Base-by-base conservation (phyloP, 2,113 vertebrate genomes). In the Pan paniscus region DNA sequence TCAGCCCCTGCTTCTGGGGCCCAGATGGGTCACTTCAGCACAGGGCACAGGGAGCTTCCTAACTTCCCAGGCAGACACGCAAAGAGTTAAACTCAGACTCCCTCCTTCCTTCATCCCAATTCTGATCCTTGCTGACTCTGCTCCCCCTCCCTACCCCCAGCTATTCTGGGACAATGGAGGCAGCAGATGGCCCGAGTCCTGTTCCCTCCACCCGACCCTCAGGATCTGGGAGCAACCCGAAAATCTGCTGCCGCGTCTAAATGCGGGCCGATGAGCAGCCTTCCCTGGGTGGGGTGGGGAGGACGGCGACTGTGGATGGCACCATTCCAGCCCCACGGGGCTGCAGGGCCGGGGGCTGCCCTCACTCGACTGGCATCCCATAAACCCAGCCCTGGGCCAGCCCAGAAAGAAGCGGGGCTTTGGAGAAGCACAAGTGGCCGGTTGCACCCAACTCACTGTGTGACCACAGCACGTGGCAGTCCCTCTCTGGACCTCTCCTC, bases 141-240 rank as follows among this genome's bases (percentile, higher is more conserved):
- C 97, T 86, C 76, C 70, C 52, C 52, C 57, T 50, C 97, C 90
- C 87, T 14, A 59, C 10, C 95, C 75, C 12, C 75, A 95, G 98
- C 97, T 98, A 98, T 98, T 99, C 97, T 98, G 98, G 98, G 98
- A 99, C 98, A 99, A 99, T 97, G 97, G 98, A 98, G 97, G 83
- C 98, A 98, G 97, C 98, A 99, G 98, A 98, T 99, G 98, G 98
- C 97, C 95, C 55, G 25, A 98, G 98, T 94, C 97, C 98, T 97
- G 97, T 81, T 98, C 98, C 97, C 96, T 96, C 68, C 90, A 93
- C 97, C 92, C n/a, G 73, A 96, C 98, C 98, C 98, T 97, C 98
- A 82, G 97, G 97, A 98, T 98, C 98, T 96, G 96, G 48, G 98
- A 98, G 97, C 97, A 88, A 88, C 92, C 73, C 12, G 78, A 86